Evolutionary conservation across 2,113 vertebrate species (phyloP).

Genomic region (Rhinolophus ferrumequinum): DNA sequence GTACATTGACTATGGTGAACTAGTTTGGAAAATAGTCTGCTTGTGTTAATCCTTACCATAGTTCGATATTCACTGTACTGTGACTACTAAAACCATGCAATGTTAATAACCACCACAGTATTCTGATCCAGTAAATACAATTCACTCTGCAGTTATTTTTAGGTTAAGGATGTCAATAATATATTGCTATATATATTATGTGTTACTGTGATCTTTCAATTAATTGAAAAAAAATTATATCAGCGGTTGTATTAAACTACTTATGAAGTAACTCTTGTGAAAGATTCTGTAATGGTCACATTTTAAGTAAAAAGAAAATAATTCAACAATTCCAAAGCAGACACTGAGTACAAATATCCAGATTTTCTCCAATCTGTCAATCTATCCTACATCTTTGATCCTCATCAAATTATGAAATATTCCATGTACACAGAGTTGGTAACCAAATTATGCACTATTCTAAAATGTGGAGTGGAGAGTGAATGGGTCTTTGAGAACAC

Average conservation of each 20-base stretch:
- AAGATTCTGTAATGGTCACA: neutral
- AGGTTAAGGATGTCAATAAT: neutral
- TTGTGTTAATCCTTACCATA: neutral
- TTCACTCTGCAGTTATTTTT: neutral
- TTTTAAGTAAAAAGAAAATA: neutral
- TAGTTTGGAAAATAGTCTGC: rapidly evolving
- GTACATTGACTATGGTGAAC: neutral
- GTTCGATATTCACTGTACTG: neutral
- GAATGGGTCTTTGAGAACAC: neutral
- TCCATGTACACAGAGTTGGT: neutral
- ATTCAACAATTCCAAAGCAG: neutral
- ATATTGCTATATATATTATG: neutral
- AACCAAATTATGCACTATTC: neutral
- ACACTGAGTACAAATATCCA: neutral
- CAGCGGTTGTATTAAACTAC: neutral
- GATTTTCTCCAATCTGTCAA: neutral
- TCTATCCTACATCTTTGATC: rapidly evolving
- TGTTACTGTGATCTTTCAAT: neutral
- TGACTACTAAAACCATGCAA: neutral
- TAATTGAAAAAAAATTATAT: neutral
- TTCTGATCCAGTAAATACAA: neutral
- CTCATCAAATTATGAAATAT: neutral
- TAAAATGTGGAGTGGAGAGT: neutral
- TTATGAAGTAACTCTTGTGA: neutral
- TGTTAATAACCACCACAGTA: neutral